Conservation (phyloP, 2,888 invertebrate species). For the Actias luna region DNA sequence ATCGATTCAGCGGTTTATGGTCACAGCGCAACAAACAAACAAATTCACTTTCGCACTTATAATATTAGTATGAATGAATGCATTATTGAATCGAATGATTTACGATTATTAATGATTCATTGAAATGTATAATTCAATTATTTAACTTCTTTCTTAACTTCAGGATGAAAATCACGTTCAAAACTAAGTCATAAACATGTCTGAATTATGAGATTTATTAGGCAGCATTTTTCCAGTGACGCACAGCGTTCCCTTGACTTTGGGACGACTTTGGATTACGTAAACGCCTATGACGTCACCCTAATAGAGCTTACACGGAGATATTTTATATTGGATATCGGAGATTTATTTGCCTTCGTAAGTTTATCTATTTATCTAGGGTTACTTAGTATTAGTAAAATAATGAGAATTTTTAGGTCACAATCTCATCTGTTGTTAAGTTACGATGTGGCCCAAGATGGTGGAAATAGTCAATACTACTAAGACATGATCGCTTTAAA, state of each 20-base stretch:
- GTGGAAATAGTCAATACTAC: too few relatives aligned
- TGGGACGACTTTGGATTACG: constrained; percentile 9
- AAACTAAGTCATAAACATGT: not conserved
- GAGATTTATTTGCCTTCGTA: not conserved
- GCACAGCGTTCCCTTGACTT: constrained; percentile 10
- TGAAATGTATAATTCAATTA: too few relatives aligned
- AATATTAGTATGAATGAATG: too few relatives aligned
- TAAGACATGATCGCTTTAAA: too few relatives aligned
- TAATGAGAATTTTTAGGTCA: not conserved
- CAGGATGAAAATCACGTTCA: not conserved
- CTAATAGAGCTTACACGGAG: not conserved
- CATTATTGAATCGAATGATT: too few relatives aligned
- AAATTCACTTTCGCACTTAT: too few relatives aligned
- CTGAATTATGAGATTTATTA: not conserved
- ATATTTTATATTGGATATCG: constrained; percentile 3
- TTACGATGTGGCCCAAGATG: too few relatives aligned
- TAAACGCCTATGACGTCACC: not conserved
- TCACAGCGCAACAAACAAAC: too few relatives aligned
- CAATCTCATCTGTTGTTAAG: not conserved
- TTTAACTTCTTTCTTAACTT: too few relatives aligned
- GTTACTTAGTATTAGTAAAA: not conserved
- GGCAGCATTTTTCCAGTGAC: not conserved
- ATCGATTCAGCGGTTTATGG: too few relatives aligned
- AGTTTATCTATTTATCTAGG: not conserved
- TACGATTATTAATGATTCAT: too few relatives aligned